Conservation (phyloP, 2,113 vertebrate genomes). For the Jaculus jaculus region DNA sequence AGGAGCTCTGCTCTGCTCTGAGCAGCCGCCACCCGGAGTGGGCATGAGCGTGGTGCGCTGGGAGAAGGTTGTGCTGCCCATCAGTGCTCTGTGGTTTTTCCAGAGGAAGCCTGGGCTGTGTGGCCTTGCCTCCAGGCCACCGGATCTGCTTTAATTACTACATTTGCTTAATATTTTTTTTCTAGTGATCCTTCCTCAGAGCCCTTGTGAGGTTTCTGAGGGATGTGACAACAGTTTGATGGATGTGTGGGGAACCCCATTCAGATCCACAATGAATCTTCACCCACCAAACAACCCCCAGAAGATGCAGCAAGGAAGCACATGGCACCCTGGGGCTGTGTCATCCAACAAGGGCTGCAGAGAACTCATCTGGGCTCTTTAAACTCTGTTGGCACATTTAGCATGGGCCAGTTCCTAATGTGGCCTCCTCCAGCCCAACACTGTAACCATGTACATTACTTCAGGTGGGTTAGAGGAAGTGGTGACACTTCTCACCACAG, state of each 20-base stretch:
- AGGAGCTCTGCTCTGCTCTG: too few relatives aligned
- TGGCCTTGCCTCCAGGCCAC: not conserved
- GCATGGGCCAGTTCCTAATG: constrained; percentile 54
- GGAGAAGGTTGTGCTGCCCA: too few relatives aligned
- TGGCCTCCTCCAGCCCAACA: constrained; percentile 4
- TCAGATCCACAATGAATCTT: not conserved
- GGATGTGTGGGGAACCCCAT: not conserved
- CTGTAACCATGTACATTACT: not conserved
- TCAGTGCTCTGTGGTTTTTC: not conserved
- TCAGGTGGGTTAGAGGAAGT: not conserved
- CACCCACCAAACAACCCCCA: not conserved
- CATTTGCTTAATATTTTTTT: constrained; percentile 24
- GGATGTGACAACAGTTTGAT: constrained; percentile 52
- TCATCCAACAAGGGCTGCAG: fast-evolving
- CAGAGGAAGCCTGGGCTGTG: not conserved
- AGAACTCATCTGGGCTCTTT: not conserved
- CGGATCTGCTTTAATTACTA: not conserved
- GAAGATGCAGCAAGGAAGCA: not conserved
- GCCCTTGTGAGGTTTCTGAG: constrained; percentile 29
- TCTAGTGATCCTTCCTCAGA: not conserved
- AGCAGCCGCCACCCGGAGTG: too few relatives aligned
- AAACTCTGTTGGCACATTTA: not conserved
- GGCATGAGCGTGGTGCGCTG: too few relatives aligned
- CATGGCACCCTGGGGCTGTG: not conserved
- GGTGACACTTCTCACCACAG: constrained; percentile 56